Evolutionary conservation across 2,888 invertebrate genomes (phyloP).

Genomic region (Drosophila siamana): DNA sequence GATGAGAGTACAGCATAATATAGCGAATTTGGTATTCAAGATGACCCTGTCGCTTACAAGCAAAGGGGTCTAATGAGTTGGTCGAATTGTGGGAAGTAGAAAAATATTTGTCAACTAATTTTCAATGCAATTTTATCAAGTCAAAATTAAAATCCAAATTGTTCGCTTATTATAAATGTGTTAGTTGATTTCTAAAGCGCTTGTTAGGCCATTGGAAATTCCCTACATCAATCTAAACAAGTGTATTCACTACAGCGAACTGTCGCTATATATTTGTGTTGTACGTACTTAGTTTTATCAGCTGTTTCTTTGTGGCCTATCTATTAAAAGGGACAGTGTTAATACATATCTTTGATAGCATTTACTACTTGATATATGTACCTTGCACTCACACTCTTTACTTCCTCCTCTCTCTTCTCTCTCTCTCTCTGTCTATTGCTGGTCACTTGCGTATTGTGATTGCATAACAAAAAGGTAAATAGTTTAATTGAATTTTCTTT

Average conservation of each 20-base stretch:
- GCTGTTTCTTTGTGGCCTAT: conserved; percentile 1
- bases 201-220: no score
- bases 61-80: background rate
- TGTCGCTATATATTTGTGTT: background rate
- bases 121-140: no score
- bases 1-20: background rate
- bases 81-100: no score
- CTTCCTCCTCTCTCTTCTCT: background rate
- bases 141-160: no score
- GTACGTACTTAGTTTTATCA: background rate
- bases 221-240: no score
- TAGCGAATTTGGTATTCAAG: background rate
- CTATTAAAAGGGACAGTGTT: background rate
- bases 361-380: background rate
- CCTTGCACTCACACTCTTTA: background rate
- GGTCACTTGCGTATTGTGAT: conserved; percentile 10
- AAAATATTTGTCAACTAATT: no score
- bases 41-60: background rate
- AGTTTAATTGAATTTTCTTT: conserved; percentile 13
- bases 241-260: background rate
- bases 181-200: no score
- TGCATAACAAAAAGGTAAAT: conserved; percentile 23
- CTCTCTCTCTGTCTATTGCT: background rate
- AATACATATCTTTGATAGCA: background rate
- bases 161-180: no score